A percentile compares a stretch with the other conserved stretches of the same genome.
Conservation (phyloP, 1,140 invertebrate genomes). For the Eciton burchellii region DNA sequence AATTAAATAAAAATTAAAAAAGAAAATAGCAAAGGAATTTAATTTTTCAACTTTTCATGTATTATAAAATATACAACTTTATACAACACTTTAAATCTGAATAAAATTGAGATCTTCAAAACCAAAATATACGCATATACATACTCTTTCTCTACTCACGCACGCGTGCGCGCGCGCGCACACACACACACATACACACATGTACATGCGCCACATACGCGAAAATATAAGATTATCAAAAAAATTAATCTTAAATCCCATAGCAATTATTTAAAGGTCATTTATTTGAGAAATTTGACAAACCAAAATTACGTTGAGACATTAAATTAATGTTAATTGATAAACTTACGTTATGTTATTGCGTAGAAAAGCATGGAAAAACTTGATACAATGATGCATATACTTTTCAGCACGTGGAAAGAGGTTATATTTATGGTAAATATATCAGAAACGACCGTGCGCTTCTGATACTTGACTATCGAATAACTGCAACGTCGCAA, state of each 20-base stretch:
- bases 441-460: conserved; percentile 65
- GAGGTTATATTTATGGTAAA: conserved; percentile 66
- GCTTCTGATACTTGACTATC: conserved; percentile 63
- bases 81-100: not conserved
- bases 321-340: conserved; percentile 42
- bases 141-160: too few species aligned
- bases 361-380: conserved; percentile 4
- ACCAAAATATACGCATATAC: not conserved
- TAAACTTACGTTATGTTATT: conserved; percentile 65
- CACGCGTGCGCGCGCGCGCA: too few species aligned
- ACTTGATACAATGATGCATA: conserved; percentile 30
- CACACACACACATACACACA: too few species aligned
- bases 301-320: not conserved
- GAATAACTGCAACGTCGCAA: conserved; percentile 68
- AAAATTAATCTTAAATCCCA: not conserved
- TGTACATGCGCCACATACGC: too few species aligned
- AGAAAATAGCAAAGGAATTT: not conserved
- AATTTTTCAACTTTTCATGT: not conserved
- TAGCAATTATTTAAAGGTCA: not conserved
- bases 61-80: not conserved
- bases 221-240: not conserved
- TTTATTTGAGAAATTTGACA: conserved; percentile 4
- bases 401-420: conserved; percentile 57
- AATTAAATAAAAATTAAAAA: conserved; percentile 15
- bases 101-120: not conserved